Evolutionary conservation across 2,888 invertebrate species (phyloP), one percentile per base, ranked within the genome.

Genomic region (Xanthorhoe designata): DNA sequence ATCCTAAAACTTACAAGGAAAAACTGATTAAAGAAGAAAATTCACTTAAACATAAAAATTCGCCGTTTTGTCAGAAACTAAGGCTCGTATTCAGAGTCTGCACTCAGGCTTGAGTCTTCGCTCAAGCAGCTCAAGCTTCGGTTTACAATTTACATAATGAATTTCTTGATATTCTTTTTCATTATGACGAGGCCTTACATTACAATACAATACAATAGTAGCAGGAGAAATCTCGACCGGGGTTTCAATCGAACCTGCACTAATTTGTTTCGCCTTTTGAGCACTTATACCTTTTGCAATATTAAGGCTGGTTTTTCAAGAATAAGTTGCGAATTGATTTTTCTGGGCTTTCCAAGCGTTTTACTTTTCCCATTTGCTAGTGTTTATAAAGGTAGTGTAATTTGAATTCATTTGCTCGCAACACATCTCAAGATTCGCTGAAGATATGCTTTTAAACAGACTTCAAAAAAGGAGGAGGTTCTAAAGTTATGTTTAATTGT

Each of bases 191-290:
- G 29, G 47, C 67, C 60, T 63, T 52, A 67, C 50, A 49, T 54
- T 75, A 76, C 80, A 78, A 80, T 81, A 76, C 50, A 49, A 58
- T 75, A 76, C 80, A 78, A 80, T 81, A 76, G 78, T 82, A 80
- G 80, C 79, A 75, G 81, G 82, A 81, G 84, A 87, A 86, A 89
- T 86, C 85, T 82, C 73, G 78, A 84, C 81, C 81, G 83, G 54
- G 80, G 75, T 78, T 81, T 80, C 70, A 84, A 85, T 86, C 85
- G 83, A 81, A 84, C 82, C 79, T 80, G 81, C 79, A 86, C 88
- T 89, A 90, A 91, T 91, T 90, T 85, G 88, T 83, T 87, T 88
- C 82, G 81, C 90, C 90, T 87, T 88, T 86, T 86, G 85, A 81
- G 87, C 47, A 47, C 15, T 45, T 47, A 15, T 45, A 17, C 47